These are phyloP conservation scores for Drosophila mercatorum DNA, from an alignment of 2,888 invertebrate genomes.

Conservation along the genomic window DNA sequence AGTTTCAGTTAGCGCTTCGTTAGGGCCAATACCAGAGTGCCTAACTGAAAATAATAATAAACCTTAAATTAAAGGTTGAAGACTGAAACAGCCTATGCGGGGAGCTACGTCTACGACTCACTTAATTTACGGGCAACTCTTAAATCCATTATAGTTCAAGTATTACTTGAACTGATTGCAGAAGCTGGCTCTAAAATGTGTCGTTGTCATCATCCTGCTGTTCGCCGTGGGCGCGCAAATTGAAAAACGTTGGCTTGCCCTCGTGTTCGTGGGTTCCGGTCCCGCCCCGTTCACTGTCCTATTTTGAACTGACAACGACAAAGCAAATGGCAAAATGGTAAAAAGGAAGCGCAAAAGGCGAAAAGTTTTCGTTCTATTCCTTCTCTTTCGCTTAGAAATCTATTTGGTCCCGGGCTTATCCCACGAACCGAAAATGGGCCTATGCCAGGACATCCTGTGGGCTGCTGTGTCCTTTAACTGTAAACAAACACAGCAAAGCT, in stretches of 20 bases:
- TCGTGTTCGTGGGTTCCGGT: not conserved
- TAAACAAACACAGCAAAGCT: slow-evolving; percentile 68
- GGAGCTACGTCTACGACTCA: not conserved
- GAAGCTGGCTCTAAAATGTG: slow-evolving; percentile 19
- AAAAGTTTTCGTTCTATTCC: slow-evolving; percentile 46
- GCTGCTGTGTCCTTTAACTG: slow-evolving; percentile 61
- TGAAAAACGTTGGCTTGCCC: slow-evolving; percentile 31
- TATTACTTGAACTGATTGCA: slow-evolving; percentile 47
- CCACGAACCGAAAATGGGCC: slow-evolving; percentile 51
- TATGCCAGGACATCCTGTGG: slow-evolving; percentile 57
- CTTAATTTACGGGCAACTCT: slow-evolving; percentile 29
- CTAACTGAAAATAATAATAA: not conserved
- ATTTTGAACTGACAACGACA: slow-evolving; percentile 41
- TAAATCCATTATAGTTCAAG: slow-evolving; percentile 46
- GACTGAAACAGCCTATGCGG: not conserved
- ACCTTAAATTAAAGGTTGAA: not conserved
- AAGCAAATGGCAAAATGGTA: slow-evolving; percentile 34
- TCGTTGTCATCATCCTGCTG: slow-evolving; percentile 19
- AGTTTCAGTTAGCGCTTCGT: too few relatives aligned
- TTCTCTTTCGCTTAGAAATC: slow-evolving; percentile 45
- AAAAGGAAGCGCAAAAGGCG: slow-evolving; percentile 46
- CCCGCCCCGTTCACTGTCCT: not conserved
- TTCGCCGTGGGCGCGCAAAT: slow-evolving; percentile 34
- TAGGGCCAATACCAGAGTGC: too few relatives aligned
- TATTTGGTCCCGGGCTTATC: slow-evolving; percentile 60